Conservation (phyloP, 2,113 vertebrate species). For the Zapus hudsonius region DNA sequence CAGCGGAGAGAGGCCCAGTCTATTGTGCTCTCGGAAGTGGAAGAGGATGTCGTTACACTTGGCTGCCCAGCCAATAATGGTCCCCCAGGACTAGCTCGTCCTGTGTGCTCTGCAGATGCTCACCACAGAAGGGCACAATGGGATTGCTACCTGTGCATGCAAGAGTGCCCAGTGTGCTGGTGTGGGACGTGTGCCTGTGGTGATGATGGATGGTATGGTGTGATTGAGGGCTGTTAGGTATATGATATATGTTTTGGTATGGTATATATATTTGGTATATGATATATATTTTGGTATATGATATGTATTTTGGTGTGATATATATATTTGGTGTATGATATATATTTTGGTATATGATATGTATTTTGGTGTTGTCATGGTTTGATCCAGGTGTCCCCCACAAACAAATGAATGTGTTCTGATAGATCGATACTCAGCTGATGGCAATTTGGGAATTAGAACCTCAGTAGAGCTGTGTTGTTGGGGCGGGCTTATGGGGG, state of each 20-base stretch:
- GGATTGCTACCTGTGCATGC: background rate
- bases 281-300: too few species aligned
- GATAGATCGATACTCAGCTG: too few species aligned
- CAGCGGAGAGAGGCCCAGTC: constrained; percentile 20
- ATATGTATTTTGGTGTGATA: too few species aligned
- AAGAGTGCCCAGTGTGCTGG: too few species aligned
- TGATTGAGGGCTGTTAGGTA: background rate
- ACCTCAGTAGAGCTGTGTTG: too few species aligned
- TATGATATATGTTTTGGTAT: background rate
- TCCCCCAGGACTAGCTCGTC: background rate
- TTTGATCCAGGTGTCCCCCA: too few species aligned
- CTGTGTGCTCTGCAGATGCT: background rate
- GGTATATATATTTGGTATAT: background rate
- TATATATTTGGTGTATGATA: too few species aligned
- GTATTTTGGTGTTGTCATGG: too few species aligned
- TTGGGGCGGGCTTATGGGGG: too few species aligned
- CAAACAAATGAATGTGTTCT: too few species aligned
- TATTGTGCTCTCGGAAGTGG: constrained; percentile 29
- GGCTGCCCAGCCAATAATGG: constrained; percentile 49
- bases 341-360: too few species aligned
- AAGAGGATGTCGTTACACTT: constrained; percentile 50
- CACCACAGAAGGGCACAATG: background rate
- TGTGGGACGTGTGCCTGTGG: background rate
- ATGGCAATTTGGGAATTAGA: too few species aligned
- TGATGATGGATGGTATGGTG: background rate